Evolutionary conservation across 2,888 invertebrate genomes (phyloP), one percentile per base, ranked within the genome.

Genomic region (Monochamus alternatus): DNA sequence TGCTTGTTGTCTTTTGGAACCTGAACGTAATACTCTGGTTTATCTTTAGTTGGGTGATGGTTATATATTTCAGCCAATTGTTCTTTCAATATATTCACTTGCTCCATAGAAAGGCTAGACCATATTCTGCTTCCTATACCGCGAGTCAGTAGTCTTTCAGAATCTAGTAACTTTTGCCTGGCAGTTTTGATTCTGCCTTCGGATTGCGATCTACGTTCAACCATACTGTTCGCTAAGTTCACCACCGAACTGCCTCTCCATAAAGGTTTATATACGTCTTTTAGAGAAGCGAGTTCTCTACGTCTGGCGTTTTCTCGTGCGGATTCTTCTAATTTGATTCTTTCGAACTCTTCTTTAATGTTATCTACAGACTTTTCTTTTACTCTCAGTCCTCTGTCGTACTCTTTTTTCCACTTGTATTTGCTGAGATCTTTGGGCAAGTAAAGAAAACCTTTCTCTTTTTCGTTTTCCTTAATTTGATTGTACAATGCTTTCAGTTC

Each of bases 351-450:
- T 78, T 94, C 94, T 83, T 94, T 93, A 9, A 97, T 91, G 88
- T 97, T 95, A 87, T 96, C 95, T 0, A 97, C 96, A 0, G 97
- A 97, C 86, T 95, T 95, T 87, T 97, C 96, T 87, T 95, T 96
- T 55, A 93, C 92, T 83, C 94, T 91, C 52, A 98, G 89, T 0
- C 96, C 95, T 79, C 94, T 91, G 85, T 97, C 97, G 38, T 90
- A 90, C 73, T 94, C 93, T 47, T 92, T 92, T 78, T 91, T 93
- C 97, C 97, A 97, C 78, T 93, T 92, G 63, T 93, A 91, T 65
- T 93, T 93, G 73, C 94, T 93, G 0, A 94, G 89, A 83, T 95
- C 94, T 84, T 93, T 93, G 0, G 96, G 93, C 64, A 93, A 92
- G 89, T 95, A 97, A 22, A 97, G 89, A 83, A 97, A 94, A 86